A percentile compares a stretch with the other conserved stretches of the same genome.
These are phyloP conservation scores for Epistrophe eligans DNA, from an alignment of 2,888 invertebrate species.

Conservation along the genomic window DNA sequence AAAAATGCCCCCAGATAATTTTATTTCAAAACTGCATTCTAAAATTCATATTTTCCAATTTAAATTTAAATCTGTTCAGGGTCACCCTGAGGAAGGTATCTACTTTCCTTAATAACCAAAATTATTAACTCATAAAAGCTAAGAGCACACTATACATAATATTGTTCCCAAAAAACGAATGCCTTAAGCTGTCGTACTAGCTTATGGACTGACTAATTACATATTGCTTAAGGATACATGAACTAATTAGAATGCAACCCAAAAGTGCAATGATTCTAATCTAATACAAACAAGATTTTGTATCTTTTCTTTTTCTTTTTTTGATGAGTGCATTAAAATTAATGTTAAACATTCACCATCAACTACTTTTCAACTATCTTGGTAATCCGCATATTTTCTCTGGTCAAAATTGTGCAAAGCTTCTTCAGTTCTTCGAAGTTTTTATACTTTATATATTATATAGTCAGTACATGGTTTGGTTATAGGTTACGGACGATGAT, in stretches of 20 bases:
- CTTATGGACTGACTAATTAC: background rate
- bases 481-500: background rate
- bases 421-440: constrained; percentile 2
- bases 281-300: constrained; percentile 14
- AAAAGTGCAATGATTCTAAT: constrained; percentile 17
- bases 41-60: no score
- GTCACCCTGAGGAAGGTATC: no score
- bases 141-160: background rate
- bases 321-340: background rate
- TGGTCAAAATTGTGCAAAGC: constrained; percentile 4
- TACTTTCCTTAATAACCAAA: background rate
- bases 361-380: background rate
- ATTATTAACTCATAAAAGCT: background rate
- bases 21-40: no score
- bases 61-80: no score
- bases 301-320: background rate
- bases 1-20: no score
- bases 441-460: background rate
- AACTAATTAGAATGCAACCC: constrained; percentile 14
- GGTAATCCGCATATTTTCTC: background rate
- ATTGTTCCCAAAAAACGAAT: background rate
- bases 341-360: background rate
- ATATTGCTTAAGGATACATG: constrained; percentile 4
- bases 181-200: background rate
- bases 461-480: background rate